Base-by-base conservation (phyloP, 2,888 invertebrate genomes). In the Sympetrum striolatum region DNA sequence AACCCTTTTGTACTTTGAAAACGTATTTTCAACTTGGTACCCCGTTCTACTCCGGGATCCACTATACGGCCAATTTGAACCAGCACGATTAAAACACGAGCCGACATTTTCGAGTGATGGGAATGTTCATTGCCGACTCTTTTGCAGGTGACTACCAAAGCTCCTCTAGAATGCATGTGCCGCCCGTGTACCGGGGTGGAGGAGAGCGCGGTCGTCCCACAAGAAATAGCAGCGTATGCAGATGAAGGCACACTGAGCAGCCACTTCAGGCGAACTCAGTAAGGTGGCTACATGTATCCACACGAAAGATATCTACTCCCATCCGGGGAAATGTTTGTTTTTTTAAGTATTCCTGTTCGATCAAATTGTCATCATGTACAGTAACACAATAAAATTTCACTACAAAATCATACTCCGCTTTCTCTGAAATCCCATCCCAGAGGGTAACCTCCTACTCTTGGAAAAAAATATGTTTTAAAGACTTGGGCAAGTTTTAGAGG, bases 111-210 rank as follows among this genome's bases (percentile, higher is more conserved):
- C 10, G 44, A 44, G 35, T 35, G 79, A 79, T 31, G 79, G 12
- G 10, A 22, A 12, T 25, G 0, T 73, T n/a, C 12, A 22, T 53
- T 53, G 14, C 18, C 2, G 18, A 31, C 31, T 73, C 31, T 31
- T 25, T 73, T 60, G 90, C 92, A 98, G 97, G 97, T 98, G 3
- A 96, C 97, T n/a, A 98, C 98, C 8, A 98, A 98, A 94, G 98
- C 98, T 22, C 98, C 98, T 0, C 94, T 98, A 90, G 98, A 98
- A 93, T 98, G 98, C 93, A 98, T 98, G 98, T 98, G 98, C 93
- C 96, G 98, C 60, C 98, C 98, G 0, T 98, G 98, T 93, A 97
- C 98, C 0, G 96, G 96, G 22, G 96, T 98, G 10, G 98, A 98
- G 93, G 98, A 98, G 94, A 97, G 96, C 92, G 96, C 98, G 3